A percentile compares a stretch with the other conserved stretches of the same genome.
These are phyloP conservation scores for Anolis carolinensis DNA, from an alignment of 2,113 vertebrate genomes.

Conservation along the genomic window DNA sequence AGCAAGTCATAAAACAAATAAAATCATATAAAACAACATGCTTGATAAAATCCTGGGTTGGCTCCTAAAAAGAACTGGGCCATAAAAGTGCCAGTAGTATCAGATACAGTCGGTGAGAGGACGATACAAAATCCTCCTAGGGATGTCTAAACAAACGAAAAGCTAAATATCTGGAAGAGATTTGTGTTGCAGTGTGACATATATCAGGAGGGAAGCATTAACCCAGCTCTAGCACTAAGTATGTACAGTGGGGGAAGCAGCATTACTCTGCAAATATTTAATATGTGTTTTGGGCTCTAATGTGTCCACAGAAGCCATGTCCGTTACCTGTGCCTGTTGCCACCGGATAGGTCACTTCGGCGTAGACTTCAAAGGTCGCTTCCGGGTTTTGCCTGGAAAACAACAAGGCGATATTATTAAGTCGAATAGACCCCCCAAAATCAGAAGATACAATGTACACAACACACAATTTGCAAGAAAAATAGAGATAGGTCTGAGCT, in stretches of 20 bases:
- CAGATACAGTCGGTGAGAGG: too few species aligned
- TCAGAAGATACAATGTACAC: not conserved
- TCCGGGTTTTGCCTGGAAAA: slow-evolving; percentile 90
- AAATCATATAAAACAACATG: too few species aligned
- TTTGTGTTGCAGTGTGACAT: not conserved
- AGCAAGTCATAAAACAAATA: too few species aligned
- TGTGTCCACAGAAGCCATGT: not conserved
- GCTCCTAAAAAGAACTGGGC: too few species aligned
- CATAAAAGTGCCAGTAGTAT: too few species aligned
- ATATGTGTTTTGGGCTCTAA: not conserved
- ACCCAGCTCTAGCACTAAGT: too few species aligned
- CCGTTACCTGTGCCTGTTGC: slow-evolving; percentile 80
- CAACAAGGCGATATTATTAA: not conserved
- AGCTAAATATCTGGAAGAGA: not conserved
- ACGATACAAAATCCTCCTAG: not conserved
- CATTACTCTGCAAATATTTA: too few species aligned
- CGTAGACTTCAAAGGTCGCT: slow-evolving; percentile 92
- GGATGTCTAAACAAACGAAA: not conserved
- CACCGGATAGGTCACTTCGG: slow-evolving; percentile 86
- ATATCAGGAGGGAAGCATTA: not conserved
- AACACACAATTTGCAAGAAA: not conserved
- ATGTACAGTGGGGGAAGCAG: too few species aligned
- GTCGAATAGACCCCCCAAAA: too few species aligned
- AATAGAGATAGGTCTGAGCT: not conserved
- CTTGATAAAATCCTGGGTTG: too few species aligned